These are phyloP conservation scores for Dipus sagitta DNA, from an alignment of 2,797 vertebrate genomes.

Conservation along the genomic window DNA sequence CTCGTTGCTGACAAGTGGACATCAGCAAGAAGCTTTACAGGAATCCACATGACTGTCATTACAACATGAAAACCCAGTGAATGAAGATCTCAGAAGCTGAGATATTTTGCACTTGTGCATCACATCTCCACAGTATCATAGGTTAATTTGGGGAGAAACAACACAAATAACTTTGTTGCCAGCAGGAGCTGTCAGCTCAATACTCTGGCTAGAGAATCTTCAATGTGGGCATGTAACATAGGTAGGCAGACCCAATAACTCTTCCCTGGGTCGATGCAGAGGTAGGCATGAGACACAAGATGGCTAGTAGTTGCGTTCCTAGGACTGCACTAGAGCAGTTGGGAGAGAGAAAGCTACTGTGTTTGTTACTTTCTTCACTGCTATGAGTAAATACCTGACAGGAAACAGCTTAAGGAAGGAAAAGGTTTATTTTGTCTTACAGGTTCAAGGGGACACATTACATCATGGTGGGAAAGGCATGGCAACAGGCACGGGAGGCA, in stretches of 20 bases:
- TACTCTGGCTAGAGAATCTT: not conserved
- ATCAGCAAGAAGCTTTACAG: not conserved
- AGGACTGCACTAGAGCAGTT: conserved; percentile 13
- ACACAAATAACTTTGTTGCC: not conserved
- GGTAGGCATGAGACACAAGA: not conserved
- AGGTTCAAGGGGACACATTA: no score
- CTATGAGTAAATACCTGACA: no score
- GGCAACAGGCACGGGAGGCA: no score
- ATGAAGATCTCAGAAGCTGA: not conserved
- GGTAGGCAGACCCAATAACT: not conserved
- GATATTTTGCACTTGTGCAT: not conserved
- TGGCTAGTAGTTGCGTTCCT: not conserved
- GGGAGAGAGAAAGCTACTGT: not conserved
- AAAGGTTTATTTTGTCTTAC: no score
- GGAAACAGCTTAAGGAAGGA: no score
- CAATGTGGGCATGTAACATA: not conserved
- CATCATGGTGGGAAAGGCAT: no score
- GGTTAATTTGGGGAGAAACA: not conserved
- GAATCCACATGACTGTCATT: not conserved
- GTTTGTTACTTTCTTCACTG: no score
- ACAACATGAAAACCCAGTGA: not conserved
- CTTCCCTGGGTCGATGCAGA: not conserved
- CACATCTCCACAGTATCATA: not conserved
- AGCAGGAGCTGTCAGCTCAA: not conserved
- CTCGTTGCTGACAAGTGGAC: not conserved